Evolutionary conservation across 2,888 invertebrate genomes (phyloP).

Genomic region (Agrotis exclamationis): DNA sequence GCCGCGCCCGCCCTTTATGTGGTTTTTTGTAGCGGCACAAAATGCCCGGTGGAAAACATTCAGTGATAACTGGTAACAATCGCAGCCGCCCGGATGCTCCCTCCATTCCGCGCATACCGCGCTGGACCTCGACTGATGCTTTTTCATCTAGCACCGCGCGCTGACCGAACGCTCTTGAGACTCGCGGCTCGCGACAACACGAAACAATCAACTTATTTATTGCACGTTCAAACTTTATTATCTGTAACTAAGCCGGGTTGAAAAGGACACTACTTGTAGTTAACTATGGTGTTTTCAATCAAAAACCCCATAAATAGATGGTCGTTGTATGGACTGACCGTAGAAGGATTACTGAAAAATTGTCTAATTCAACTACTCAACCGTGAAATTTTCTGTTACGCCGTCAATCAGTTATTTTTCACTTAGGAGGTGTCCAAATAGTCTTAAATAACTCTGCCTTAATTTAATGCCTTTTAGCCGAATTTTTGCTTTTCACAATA

Average conservation of each 20-base stretch:
- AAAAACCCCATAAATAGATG: conserved; percentile 8
- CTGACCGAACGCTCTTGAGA: conserved; percentile 76
- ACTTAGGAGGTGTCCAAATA: conserved; percentile 17
- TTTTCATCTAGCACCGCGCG: conserved; percentile 87
- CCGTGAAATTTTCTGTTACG: conserved; percentile 9
- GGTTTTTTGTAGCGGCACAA: conserved; percentile 90
- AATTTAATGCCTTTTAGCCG: conserved; percentile 29
- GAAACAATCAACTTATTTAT: conserved; percentile 66
- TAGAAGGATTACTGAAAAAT: conserved; percentile 16
- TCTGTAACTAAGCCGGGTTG: conserved; percentile 38
- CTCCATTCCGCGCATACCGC: conserved; percentile 89
- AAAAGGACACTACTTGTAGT: conserved; percentile 17
- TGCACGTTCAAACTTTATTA: conserved; percentile 57
- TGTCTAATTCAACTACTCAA: conserved; percentile 9
- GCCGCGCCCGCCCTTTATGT: conserved; percentile 90
- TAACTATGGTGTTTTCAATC: conserved; percentile 23
- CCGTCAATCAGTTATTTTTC: conserved; percentile 19
- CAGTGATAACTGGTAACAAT: conserved; percentile 91
- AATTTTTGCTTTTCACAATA: conserved; percentile 24
- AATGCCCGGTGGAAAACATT: conserved; percentile 90
- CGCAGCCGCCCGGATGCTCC: conserved; percentile 90
- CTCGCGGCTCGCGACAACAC: conserved; percentile 68
- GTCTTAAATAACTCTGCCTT: conserved; percentile 33
- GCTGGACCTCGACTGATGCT: conserved; percentile 85
- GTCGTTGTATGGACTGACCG: conserved; percentile 7